Base-by-base conservation (phyloP, 2,888 invertebrate species). In the Rotaria sp. region DNA sequence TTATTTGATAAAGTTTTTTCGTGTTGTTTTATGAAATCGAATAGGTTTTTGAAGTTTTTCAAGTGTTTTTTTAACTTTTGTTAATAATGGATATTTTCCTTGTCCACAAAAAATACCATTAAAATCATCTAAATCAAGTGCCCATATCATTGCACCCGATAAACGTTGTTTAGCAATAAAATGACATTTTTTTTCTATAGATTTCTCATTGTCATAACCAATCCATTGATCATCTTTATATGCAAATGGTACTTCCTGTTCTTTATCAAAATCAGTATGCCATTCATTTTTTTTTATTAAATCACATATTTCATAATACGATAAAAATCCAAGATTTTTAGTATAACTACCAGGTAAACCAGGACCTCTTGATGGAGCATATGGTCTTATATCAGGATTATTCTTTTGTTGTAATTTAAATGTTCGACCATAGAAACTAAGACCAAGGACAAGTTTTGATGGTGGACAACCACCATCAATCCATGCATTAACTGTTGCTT, bases 211-310 rank as follows among this genome's bases (percentile, higher is more conserved):
- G 21, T 87, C 87, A 48, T 84, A 87, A 13, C 87, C 85, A 52
- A 87, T 84, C 87, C 85, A 87, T 87, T 87, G 85, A 35, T 45
- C 59, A 57, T 85, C 57, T 74, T 87, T 87, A 55, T 87, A 87
- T 30, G 85, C 85, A 50, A 80, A 87, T 45, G 87, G 87, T 50
- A 85, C 85, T 87, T 87, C 59, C 41, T 87, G 85, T 52, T 87
- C 87, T 24, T 50, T 35, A 48, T 59, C 55, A 84, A 84, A 87
- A n/a, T 45, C 57, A 26, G 38, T 38, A 1, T 50, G 59, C 85
- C 85, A 87, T 35, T 85, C 84, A 1, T 85, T 45, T 50, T 85
- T 30, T 52, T 48, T 85, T 2, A 87, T 26, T 26, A 84, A 84
- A 30, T 87, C 48, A 50, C 85, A 85, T 38, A 87, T 87, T 59